Evolutionary conservation across 2,113 vertebrate species (phyloP).

Genomic region (Boulengerochromis microlepis): DNA sequence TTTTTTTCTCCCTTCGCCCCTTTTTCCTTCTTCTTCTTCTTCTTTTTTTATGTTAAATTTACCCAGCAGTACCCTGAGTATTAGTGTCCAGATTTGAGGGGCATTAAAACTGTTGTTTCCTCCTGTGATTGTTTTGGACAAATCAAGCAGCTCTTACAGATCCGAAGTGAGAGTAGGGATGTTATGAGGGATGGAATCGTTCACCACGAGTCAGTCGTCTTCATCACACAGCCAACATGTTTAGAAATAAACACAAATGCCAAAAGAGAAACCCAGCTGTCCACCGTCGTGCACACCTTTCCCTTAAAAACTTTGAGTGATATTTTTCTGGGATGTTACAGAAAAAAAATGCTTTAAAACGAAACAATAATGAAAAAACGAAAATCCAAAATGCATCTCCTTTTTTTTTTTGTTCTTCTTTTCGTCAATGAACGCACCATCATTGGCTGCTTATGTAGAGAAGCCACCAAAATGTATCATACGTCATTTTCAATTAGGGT

Average conservation of each 20-base stretch:
- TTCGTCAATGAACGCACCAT: constrained; percentile 3
- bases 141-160: constrained; percentile 51
- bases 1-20: not conserved
- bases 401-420: not conserved
- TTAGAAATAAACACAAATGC: constrained; percentile 25
- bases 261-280: constrained; percentile 45
- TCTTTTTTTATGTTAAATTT: not conserved
- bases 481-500: constrained; percentile 23
- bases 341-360: constrained; percentile 46
- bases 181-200: constrained; percentile 37
- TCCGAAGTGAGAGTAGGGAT: constrained; percentile 17
- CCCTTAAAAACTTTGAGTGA: constrained; percentile 11
- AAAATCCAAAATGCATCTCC: constrained; percentile 23
- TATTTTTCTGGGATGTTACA: constrained; percentile 13
- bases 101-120: constrained; percentile 68
- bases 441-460: constrained; percentile 28
- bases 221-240: constrained; percentile 11
- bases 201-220: constrained; percentile 40
- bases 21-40: not conserved
- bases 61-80: constrained; percentile 31
- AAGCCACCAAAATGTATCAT: constrained; percentile 48
- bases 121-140: constrained; percentile 68
- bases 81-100: constrained; percentile 58
- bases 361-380: not conserved
- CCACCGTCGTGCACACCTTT: constrained; percentile 11